These are phyloP conservation scores for Chymomyza procnemis DNA, from an alignment of 2,888 invertebrate species.

Conservation along the genomic window DNA sequence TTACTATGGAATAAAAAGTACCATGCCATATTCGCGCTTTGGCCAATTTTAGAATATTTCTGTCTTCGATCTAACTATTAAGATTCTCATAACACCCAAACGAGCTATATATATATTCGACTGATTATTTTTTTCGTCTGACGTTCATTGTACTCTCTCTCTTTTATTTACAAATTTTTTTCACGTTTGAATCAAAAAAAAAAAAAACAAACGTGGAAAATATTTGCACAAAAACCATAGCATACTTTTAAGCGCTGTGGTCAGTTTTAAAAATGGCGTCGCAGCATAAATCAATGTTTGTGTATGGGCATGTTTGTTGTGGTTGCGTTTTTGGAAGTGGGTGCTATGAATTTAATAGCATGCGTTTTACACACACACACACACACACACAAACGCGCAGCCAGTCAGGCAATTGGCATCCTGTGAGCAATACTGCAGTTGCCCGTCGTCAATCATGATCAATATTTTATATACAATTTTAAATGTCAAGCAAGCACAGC, in stretches of 20 bases:
- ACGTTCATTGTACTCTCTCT: too few species aligned
- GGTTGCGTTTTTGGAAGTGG: conserved; percentile 3
- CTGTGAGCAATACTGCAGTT: conserved; percentile 38
- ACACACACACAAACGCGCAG: conserved; percentile 22
- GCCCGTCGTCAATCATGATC: conserved; percentile 54
- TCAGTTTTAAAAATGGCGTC: conserved; percentile 33
- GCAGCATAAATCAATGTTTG: conserved; percentile 22
- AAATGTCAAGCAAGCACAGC: conserved; percentile 37
- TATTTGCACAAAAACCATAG: conserved; percentile 22
- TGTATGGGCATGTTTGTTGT: conserved; percentile 2
- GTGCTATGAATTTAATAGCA: conserved; percentile 41
- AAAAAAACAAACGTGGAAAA: background rate
- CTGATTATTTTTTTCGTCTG: too few species aligned
- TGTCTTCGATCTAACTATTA: too few species aligned
- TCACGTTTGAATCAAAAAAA: background rate
- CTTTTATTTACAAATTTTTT: background rate
- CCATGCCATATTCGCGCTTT: too few species aligned
- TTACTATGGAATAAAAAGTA: too few species aligned
- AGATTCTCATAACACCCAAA: too few species aligned
- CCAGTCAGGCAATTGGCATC: conserved; percentile 41
- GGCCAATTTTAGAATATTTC: too few species aligned
- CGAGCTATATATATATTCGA: too few species aligned
- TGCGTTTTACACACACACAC: conserved; percentile 40
- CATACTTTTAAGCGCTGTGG: conserved; percentile 44
- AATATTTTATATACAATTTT: conserved; percentile 64